These are phyloP conservation scores for Brienomyrus brachyistius DNA, from an alignment of 2,113 vertebrate genomes.

Conservation along the genomic window DNA sequence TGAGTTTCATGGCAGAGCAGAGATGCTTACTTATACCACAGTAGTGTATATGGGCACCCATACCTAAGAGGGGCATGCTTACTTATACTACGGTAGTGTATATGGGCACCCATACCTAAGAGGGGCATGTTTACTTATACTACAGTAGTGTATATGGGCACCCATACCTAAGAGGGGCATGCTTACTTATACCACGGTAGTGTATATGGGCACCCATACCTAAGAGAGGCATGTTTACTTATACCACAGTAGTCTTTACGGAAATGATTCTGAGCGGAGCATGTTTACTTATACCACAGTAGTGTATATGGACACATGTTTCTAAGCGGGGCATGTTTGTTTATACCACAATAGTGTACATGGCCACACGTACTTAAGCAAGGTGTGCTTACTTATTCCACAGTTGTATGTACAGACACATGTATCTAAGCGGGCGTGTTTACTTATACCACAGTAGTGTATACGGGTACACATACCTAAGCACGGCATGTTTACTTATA, in stretches of 20 bases:
- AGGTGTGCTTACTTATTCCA: neutral
- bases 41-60: neutral
- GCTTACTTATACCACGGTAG: no score
- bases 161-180: no score
- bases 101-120: neutral
- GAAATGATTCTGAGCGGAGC: no score
- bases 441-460: no score
- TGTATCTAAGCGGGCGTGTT: no score
- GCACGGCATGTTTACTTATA: neutral
- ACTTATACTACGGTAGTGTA: neutral
- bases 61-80: neutral
- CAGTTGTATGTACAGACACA: no score
- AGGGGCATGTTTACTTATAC: neutral
- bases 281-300: neutral
- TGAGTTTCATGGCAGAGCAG: constrained; percentile 43
- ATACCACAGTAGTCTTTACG: no score
- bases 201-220: neutral
- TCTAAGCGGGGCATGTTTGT: no score
- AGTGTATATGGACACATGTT: neutral
- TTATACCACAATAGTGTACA: no score
- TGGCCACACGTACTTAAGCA: no score
- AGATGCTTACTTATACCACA: neutral
- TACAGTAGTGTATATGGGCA: no score
- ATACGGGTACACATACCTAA: no score
- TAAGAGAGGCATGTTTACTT: neutral